Conservation (phyloP, 2,888 invertebrate species). For the Zele albiditarsus region DNA sequence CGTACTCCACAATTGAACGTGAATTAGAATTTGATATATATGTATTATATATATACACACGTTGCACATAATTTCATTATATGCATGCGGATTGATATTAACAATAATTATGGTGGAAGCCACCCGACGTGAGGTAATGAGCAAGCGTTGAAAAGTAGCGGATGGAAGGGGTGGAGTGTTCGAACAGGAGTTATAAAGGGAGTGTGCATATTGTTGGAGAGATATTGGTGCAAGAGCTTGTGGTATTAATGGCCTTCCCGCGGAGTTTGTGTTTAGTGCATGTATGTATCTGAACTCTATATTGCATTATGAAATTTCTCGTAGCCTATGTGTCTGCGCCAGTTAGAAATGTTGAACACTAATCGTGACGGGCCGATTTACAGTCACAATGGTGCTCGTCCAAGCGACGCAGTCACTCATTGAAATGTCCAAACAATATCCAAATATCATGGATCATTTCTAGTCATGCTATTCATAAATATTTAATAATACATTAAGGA, state of each 20-base stretch:
- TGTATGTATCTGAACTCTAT: constrained; percentile 12
- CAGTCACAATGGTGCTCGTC: constrained; percentile 38
- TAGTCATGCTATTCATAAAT: not conserved
- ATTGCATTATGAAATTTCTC: constrained; percentile 1
- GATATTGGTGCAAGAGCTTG: constrained; percentile 13
- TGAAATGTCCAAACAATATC: constrained; percentile 30
- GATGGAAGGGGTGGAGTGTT: not conserved
- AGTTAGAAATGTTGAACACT: constrained; percentile 48
- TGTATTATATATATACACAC: not conserved
- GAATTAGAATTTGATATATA: not conserved
- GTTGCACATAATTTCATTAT: not conserved
- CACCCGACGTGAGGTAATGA: constrained; percentile 4
- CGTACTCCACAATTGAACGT: not conserved
- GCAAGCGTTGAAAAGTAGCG: not conserved
- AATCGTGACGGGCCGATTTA: constrained; percentile 48
- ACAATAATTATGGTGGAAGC: not conserved
- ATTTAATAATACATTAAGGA: not conserved
- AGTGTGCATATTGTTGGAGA: not conserved
- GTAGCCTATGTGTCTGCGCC: constrained; percentile 20
- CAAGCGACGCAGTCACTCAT: constrained; percentile 40
- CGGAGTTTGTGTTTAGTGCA: constrained; percentile 2
- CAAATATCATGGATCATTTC: not conserved
- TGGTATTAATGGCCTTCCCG: constrained; percentile 21
- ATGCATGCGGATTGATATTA: constrained; percentile 21
- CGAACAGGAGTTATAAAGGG: not conserved